Conservation (phyloP, 1,140 invertebrate species). For the Drosophila persimilis region DNA sequence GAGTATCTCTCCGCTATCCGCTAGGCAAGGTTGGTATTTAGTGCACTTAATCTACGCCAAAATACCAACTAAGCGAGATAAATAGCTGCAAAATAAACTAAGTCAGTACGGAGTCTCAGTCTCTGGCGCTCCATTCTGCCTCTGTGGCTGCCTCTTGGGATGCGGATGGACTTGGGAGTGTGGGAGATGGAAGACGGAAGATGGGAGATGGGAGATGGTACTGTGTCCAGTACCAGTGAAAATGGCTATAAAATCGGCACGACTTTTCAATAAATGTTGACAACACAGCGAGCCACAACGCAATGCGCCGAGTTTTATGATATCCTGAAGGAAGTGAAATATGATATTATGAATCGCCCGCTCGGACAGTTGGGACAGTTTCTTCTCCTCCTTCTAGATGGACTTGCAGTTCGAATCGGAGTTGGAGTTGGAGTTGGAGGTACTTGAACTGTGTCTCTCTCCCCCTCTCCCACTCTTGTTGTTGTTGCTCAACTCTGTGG, state of each 20-base stretch:
- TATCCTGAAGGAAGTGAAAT: slow-evolving; percentile 83
- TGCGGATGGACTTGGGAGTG: slow-evolving; percentile 18
- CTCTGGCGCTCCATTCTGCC: slow-evolving; percentile 57
- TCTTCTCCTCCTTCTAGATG: slow-evolving; percentile 21
- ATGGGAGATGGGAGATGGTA: slow-evolving; percentile 14
- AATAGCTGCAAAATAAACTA: slow-evolving; percentile 82
- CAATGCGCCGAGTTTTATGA: slow-evolving; percentile 77
- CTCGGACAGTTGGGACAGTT: slow-evolving; percentile 77
- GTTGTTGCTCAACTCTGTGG: slow-evolving; percentile 58
- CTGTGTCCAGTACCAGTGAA: slow-evolving; percentile 61
- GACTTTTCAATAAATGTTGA: slow-evolving; percentile 83
- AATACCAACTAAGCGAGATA: slow-evolving; percentile 80
- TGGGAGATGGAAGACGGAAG: not conserved
- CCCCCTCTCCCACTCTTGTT: slow-evolving; percentile 25
- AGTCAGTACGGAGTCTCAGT: slow-evolving; percentile 43
- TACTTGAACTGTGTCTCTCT: slow-evolving; percentile 27
- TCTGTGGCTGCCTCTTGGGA: slow-evolving; percentile 27
- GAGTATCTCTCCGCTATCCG: slow-evolving; percentile 49
- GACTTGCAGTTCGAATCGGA: slow-evolving; percentile 9
- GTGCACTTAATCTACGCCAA: slow-evolving; percentile 82
- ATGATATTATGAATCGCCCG: slow-evolving; percentile 80
- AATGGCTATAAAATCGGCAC: slow-evolving; percentile 82
- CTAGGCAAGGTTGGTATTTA: slow-evolving; percentile 69
- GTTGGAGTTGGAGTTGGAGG: slow-evolving; percentile 31
- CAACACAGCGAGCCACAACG: slow-evolving; percentile 72